Evolutionary conservation across 2,797 vertebrate species (phyloP).

Genomic region (Enteromius thamalakanensis): DNA sequence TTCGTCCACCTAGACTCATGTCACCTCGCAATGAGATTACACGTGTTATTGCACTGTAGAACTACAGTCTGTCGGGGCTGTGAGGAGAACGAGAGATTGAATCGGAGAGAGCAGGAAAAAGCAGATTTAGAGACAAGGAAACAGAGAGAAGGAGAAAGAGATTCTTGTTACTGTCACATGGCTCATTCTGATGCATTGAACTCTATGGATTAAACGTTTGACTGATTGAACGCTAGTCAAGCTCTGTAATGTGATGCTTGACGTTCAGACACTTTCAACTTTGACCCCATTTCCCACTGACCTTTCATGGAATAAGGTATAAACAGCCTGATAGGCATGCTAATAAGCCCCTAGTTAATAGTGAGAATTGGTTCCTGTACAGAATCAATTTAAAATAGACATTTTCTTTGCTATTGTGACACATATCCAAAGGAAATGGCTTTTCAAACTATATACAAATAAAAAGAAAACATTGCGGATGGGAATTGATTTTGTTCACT

Average conservation of each 20-base stretch:
- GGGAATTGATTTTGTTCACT: neutral
- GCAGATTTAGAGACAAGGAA: neutral
- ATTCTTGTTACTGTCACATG: neutral
- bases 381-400: neutral
- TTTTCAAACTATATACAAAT: neutral
- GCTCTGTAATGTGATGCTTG: neutral
- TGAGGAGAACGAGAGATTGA: slow-evolving; percentile 11
- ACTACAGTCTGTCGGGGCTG: neutral
- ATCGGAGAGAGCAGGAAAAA: slow-evolving; percentile 16
- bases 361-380: neutral
- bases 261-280: slow-evolving; percentile 8
- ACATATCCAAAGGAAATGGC: neutral
- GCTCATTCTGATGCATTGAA: neutral
- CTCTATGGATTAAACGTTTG: neutral
- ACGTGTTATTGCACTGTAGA: slow-evolving; percentile 23
- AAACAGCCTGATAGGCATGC: neutral
- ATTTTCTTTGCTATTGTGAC: neutral
- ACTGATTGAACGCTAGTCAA: neutral
- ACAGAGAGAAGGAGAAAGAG: slow-evolving; percentile 3
- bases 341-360: neutral
- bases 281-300: neutral
- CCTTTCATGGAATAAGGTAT: slow-evolving; percentile 2
- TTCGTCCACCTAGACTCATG: slow-evolving; percentile 29
- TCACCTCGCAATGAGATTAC: slow-evolving; percentile 35
- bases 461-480: neutral